Evolutionary conservation across 1,140 invertebrate species (phyloP).

Genomic region (Zophobas atratus): DNA sequence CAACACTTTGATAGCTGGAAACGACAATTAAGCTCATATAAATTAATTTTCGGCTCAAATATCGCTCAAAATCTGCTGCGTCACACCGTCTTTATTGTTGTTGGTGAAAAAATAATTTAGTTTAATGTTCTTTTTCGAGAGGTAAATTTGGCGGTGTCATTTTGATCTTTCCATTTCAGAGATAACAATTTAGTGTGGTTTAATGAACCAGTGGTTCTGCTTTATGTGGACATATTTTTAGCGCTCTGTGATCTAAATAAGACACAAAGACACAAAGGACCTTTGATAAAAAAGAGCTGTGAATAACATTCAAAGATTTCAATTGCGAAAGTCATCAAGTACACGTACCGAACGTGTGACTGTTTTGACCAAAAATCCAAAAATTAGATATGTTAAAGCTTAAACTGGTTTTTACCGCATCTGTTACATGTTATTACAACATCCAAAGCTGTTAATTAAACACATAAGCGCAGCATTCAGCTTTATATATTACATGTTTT

Average conservation of each 20-base stretch:
- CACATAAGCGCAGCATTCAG: not conserved
- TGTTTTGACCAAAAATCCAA: not conserved
- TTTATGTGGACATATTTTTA: not conserved
- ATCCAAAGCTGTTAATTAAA: slow-evolving; percentile 11
- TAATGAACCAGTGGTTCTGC: not conserved
- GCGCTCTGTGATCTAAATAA: not conserved
- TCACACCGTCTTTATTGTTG: not conserved
- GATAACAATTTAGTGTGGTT: slow-evolving; percentile 1
- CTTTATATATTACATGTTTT: not conserved
- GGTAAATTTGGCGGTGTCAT: slow-evolving; percentile 3
- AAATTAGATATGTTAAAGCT: no score
- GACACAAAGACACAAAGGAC: slow-evolving; percentile 3
- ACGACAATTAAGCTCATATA: not conserved
- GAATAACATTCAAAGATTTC: no score
- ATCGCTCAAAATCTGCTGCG: no score
- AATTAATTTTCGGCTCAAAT: not conserved
- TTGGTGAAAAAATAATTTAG: not conserved
- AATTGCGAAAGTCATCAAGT: no score
- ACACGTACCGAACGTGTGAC: not conserved
- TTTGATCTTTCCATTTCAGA: not conserved
- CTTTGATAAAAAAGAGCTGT: not conserved
- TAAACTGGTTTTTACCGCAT: no score
- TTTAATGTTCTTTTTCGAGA: not conserved
- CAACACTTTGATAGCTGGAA: not conserved
- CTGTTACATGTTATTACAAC: not conserved